A percentile compares a stretch with the other conserved stretches of the same genome.
Conservation (phyloP, 2,888 invertebrate genomes). For the Scelioninae gen. 1 region DNA sequence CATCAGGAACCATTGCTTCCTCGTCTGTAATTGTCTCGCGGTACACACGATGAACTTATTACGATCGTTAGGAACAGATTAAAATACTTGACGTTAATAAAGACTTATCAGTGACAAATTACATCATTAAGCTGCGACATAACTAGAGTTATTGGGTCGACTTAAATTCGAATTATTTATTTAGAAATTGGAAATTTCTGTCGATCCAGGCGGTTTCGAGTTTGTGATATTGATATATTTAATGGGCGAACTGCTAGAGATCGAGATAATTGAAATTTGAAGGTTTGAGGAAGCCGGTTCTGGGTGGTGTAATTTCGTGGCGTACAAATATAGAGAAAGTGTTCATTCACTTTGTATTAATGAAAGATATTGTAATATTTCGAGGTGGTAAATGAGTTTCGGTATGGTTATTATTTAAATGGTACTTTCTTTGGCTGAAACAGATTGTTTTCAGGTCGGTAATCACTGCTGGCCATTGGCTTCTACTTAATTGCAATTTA, state of each 20-base stretch:
- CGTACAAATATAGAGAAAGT: constrained; percentile 35
- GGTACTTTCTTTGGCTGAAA: constrained; percentile 15
- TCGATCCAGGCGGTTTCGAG: not conserved
- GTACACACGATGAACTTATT: constrained; percentile 53
- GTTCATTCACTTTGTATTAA: constrained; percentile 25
- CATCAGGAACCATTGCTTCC: constrained; percentile 64
- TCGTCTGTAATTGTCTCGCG: constrained; percentile 62
- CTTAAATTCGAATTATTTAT: constrained; percentile 39
- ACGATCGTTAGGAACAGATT: constrained; percentile 44
- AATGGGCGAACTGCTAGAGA: not conserved
- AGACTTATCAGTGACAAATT: constrained; percentile 58
- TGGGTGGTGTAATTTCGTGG: constrained; percentile 7
- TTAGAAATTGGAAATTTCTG: not conserved
- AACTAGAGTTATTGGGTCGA: constrained; percentile 27
- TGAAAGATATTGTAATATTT: constrained; percentile 24
- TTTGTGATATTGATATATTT: not conserved
- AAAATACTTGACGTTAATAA: constrained; percentile 46
- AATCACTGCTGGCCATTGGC: constrained; percentile 6
- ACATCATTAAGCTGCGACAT: constrained; percentile 18
- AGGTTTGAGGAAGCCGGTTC: constrained; percentile 1
- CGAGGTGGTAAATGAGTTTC: constrained; percentile 14
- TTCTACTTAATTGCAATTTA: constrained; percentile 1
- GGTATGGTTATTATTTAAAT: not conserved
- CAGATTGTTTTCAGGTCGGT: constrained; percentile 18
- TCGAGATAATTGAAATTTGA: constrained; percentile 8